phyloP scores from a whole-genome alignment of 2,113 vertebrate genomes.

The Lophius piscatorius region DNA sequence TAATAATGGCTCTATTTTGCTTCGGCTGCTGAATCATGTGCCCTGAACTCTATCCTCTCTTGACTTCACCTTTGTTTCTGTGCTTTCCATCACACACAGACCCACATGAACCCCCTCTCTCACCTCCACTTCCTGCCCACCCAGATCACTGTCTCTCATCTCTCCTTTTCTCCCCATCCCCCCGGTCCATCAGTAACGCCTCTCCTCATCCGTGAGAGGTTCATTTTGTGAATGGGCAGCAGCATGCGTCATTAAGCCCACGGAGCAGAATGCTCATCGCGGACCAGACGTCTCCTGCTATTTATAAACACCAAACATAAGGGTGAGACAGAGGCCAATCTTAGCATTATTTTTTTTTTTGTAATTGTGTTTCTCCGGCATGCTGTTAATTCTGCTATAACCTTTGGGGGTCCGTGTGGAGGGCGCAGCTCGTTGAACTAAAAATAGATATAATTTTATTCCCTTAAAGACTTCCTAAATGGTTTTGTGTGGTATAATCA shows the following conservation, averaged over 20 bases:
- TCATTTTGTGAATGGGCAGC: constrained; percentile 66
- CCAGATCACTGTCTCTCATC: too few species aligned
- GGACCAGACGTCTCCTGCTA: constrained; percentile 44
- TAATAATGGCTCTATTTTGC: constrained; percentile 76
- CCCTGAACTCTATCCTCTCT: constrained; percentile 53
- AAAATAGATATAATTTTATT: constrained; percentile 29
- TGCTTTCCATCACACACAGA: constrained; percentile 13
- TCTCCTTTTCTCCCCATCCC: neutral
- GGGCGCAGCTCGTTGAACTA: constrained; percentile 31
- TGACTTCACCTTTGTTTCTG: constrained; percentile 27
- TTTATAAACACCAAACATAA: constrained; percentile 50
- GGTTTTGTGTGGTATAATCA: constrained; percentile 47
- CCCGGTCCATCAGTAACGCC: constrained; percentile 7
- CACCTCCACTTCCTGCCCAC: too few species aligned
- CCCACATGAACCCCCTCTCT: neutral
- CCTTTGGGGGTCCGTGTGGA: neutral
- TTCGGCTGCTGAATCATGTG: constrained; percentile 72
- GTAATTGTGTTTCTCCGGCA: constrained; percentile 15
- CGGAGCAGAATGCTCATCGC: constrained; percentile 33
- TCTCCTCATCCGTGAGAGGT: constrained; percentile 35
- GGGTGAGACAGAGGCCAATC: constrained; percentile 41
- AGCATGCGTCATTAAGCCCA: constrained; percentile 53
- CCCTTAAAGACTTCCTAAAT: constrained; percentile 26
- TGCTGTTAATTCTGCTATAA: constrained; percentile 21
- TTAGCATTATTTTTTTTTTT: constrained; percentile 9